These are phyloP conservation scores for Parnassius mnemosyne DNA, from an alignment of 2,888 invertebrate genomes.

Conservation along the genomic window DNA sequence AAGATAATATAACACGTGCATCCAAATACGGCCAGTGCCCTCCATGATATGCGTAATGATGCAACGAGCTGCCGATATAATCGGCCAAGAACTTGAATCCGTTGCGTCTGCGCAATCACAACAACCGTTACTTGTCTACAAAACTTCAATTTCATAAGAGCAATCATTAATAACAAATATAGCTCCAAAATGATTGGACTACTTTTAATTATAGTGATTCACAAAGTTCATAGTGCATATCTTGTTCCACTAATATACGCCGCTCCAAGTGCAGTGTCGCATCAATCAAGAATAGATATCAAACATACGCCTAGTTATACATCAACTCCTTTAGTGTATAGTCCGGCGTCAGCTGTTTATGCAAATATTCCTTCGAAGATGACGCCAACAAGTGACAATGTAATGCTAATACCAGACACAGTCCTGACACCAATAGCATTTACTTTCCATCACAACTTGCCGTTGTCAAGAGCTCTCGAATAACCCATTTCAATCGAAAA, in stretches of 20 bases:
- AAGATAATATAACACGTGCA: slow-evolving; percentile 34
- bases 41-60: slow-evolving; percentile 43
- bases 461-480: slow-evolving; percentile 59
- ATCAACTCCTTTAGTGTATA: slow-evolving; percentile 54
- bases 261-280: slow-evolving; percentile 78
- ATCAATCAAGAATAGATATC: slow-evolving; percentile 79
- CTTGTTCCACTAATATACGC: slow-evolving; percentile 58
- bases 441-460: slow-evolving; percentile 60
- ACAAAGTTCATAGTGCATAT: slow-evolving; percentile 44
- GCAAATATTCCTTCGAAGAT: slow-evolving; percentile 37
- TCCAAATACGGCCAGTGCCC: slow-evolving; percentile 64
- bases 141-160: slow-evolving; percentile 46
- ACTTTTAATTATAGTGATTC: slow-evolving; percentile 45
- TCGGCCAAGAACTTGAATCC: slow-evolving; percentile 71
- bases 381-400: slow-evolving; percentile 39
- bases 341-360: slow-evolving; percentile 44
- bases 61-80: slow-evolving; percentile 53
- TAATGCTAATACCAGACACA: slow-evolving; percentile 44
- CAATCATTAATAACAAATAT: slow-evolving; percentile 36
- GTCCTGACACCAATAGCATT: slow-evolving; percentile 57
- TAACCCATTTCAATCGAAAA: slow-evolving; percentile 56
- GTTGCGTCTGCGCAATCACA: slow-evolving; percentile 46
- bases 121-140: slow-evolving; percentile 70
- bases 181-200: slow-evolving; percentile 54
- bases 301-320: slow-evolving; percentile 51